Conservation (phyloP, 2,888 invertebrate genomes). For the Pseudococcus viburni region DNA sequence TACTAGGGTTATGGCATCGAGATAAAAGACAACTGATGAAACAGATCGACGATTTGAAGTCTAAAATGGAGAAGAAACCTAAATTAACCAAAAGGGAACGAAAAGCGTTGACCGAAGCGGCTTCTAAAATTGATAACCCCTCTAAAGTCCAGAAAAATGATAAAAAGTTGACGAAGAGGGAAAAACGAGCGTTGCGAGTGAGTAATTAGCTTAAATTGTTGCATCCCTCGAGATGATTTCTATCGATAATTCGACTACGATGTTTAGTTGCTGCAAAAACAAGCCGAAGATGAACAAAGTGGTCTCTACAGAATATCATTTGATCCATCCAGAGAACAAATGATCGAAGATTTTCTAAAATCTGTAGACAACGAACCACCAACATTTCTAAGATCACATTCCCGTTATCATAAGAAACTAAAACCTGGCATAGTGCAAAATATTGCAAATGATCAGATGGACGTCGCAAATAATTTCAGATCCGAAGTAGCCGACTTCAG, state of each 20-base stretch:
- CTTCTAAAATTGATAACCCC: background rate
- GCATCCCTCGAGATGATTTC: background rate
- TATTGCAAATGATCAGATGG: background rate
- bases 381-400: constrained; percentile 32
- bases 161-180: constrained; percentile 36
- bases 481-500: background rate
- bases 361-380: constrained; percentile 28
- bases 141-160: background rate
- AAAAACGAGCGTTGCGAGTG: constrained; percentile 26
- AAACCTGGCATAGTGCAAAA: background rate
- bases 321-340: constrained; percentile 46
- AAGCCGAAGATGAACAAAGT: constrained; percentile 60
- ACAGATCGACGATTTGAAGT: constrained; percentile 22
- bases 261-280: constrained; percentile 57
- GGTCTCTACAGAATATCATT: constrained; percentile 49
- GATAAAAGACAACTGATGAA: background rate
- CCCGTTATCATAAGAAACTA: constrained; percentile 50
- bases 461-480: background rate
- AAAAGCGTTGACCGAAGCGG: constrained; percentile 14
- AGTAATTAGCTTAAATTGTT: background rate
- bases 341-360: constrained; percentile 50
- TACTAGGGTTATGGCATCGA: constrained; percentile 51
- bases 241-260: background rate
- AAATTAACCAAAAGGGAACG: constrained; percentile 24
- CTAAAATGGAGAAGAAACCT: constrained; percentile 11